Percentiles rank a stretch among this genome's conserved stretches.
Conservation (phyloP, 1,140 invertebrate genomes). For the Drosophila littoralis region DNA sequence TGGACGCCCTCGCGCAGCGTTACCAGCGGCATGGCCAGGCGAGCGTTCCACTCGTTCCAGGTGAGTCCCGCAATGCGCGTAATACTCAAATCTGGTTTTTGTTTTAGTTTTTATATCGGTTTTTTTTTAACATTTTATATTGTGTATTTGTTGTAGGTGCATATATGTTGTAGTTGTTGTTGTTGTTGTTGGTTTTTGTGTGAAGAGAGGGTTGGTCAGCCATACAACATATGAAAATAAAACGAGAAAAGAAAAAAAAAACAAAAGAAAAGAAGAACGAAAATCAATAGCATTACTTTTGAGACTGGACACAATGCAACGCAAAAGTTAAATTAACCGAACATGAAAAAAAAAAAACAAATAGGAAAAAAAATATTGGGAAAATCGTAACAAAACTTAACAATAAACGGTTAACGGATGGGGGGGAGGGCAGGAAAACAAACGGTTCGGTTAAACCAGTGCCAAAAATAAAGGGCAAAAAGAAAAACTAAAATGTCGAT, state of each 20-base stretch:
- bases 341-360: slow-evolving; percentile 24
- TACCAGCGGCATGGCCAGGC: slow-evolving; percentile 86
- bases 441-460: slow-evolving; percentile 31
- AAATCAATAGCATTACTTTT: slow-evolving; percentile 81
- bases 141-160: slow-evolving; percentile 37
- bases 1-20: slow-evolving; percentile 84
- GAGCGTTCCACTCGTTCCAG: slow-evolving; percentile 88
- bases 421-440: slow-evolving; percentile 11
- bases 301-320: slow-evolving; percentile 68
- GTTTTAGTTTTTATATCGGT: slow-evolving; percentile 12
- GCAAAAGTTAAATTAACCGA: slow-evolving; percentile 31
- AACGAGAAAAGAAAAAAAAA: slow-evolving; percentile 72
- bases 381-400: slow-evolving; percentile 52
- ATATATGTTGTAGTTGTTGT: slow-evolving; percentile 32
- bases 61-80: slow-evolving; percentile 88
- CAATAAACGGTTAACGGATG: slow-evolving; percentile 28
- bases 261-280: slow-evolving; percentile 80
- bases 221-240: slow-evolving; percentile 80
- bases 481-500: slow-evolving; percentile 26
- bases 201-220: slow-evolving; percentile 49
- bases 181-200: slow-evolving; percentile 32
- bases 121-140: slow-evolving; percentile 33
- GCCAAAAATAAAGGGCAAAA: slow-evolving; percentile 8
- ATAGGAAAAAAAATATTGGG: slow-evolving; percentile 14
- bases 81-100: slow-evolving; percentile 88